Evolutionary conservation across 2,113 vertebrate genomes (phyloP), one percentile per base, ranked within the genome.

Genomic region (Brachyistius frenatus): DNA sequence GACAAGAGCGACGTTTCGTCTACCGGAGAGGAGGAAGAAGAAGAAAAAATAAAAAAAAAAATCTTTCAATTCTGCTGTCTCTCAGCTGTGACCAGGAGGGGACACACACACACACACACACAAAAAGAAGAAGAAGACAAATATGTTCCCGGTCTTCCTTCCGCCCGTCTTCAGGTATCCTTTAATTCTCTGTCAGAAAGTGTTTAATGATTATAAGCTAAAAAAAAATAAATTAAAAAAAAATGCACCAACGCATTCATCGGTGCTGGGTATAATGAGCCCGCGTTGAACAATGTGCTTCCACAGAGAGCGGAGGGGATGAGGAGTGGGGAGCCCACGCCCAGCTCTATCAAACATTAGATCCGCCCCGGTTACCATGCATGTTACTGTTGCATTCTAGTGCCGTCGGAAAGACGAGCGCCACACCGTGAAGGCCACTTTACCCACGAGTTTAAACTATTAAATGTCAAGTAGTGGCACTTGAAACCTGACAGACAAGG

Each of bases 241-340:
- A 37, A 37, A 5, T 66, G 66, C 73, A 69, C 80, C 67, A 23
- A 69, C 14, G 70, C 47, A 74, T 83, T 84, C 89, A 88, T 84
- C 78, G 83, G 79, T 80, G 68, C 44, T 70, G 73, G 72, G 11
- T n/a, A 55, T 81, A 84, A 78, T 5, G 80, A 74, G 86, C 67
- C 90, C 88, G 80, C 84, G 80, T 73, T 83, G 89, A 92, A 94
- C 94, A 94, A 94, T 94, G 93, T 94, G 93, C 91, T 92, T 86
- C 70, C 71, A 81, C 78, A 79, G 80, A 79, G 68, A 76, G 77
- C 57, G 67, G 74, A 78, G 68, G 86, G 70, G 85, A 87, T 78
- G 89, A 77, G 78, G 76, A 88, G 73, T 50, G 85, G 53, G 31
- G 80, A 91, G 92, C 92, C 94, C 94, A 94, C 95, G 94, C 94